A percentile compares a stretch with the other conserved stretches of the same genome.
phyloP scores from a whole-genome alignment of 2,888 invertebrate genomes.

The Seladonia tumulorum region DNA sequence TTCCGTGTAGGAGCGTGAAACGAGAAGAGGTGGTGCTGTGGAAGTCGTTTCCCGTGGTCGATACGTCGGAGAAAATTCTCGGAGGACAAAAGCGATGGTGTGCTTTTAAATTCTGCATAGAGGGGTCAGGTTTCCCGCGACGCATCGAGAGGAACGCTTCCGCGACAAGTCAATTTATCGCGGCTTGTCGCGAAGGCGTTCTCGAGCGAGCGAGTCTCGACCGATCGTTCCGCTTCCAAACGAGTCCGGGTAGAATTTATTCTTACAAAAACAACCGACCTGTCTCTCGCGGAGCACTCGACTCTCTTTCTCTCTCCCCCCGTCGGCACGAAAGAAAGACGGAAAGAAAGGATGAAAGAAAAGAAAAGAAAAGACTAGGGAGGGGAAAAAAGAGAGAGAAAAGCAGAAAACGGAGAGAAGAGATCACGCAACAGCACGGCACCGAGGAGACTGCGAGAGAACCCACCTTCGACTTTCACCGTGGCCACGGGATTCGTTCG shows the following conservation, averaged over 20 bases:
- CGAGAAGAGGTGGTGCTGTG: no score
- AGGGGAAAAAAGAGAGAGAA: not conserved
- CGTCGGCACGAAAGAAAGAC: not conserved
- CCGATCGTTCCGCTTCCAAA: constrained; percentile 2
- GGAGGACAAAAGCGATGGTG: not conserved
- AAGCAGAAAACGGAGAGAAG: not conserved
- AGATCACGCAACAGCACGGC: not conserved
- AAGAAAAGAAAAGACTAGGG: not conserved
- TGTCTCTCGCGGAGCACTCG: not conserved
- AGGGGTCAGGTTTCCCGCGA: constrained; percentile 10
- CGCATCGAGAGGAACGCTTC: constrained; percentile 10
- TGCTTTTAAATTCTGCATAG: not conserved
- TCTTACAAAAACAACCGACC: constrained; percentile 39
- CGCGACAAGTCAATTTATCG: constrained; percentile 37
- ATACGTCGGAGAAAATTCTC: not conserved
- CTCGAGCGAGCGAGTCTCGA: constrained; percentile 1
- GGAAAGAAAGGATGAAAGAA: not conserved
- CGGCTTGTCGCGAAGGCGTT: constrained; percentile 14
- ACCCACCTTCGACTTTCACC: constrained; percentile 20
- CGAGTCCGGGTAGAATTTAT: constrained; percentile 30
- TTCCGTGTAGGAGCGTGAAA: not conserved
- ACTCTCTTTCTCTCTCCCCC: not conserved
- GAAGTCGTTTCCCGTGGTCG: not conserved
- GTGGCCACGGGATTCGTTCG: not conserved
- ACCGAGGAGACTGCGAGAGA: not conserved